These are phyloP conservation scores for Drosophila tanythrix DNA, from an alignment of 2,888 invertebrate genomes.

Conservation along the genomic window DNA sequence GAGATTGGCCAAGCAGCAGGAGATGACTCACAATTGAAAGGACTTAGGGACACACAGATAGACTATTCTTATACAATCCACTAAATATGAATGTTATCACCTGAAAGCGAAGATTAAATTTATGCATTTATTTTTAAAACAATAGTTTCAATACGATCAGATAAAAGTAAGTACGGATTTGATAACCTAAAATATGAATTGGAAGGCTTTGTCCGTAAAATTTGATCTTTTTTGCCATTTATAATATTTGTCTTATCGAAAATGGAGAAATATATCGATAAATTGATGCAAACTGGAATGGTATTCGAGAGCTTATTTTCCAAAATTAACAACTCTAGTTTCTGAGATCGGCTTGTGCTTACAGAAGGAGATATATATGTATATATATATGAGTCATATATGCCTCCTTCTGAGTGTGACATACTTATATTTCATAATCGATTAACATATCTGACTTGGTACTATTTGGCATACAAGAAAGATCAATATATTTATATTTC, in stretches of 20 bases:
- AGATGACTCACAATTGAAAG: not conserved
- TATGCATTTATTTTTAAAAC: conserved; percentile 14
- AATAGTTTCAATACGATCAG: not conserved
- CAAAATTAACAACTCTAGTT: not conserved
- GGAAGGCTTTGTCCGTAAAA: not conserved
- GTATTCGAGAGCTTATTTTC: not conserved
- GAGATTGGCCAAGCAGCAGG: conserved; percentile 12
- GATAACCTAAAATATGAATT: not conserved
- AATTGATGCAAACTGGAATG: not conserved
- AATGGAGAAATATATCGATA: not conserved
- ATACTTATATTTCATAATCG: not conserved
- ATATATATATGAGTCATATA: not conserved
- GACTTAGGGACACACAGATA: conserved; percentile 9
- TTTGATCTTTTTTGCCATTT: too few species aligned
- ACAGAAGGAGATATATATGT: not conserved
- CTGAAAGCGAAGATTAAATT: conserved; percentile 5
- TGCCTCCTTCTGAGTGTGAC: not conserved
- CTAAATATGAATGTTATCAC: conserved; percentile 14
- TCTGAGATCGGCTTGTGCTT: not conserved
- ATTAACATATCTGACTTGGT: not conserved
- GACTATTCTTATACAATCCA: conserved; percentile 23
- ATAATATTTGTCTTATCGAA: not conserved
- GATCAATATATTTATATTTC: not conserved
- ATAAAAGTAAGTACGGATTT: not conserved
- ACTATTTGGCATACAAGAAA: not conserved